Evolutionary conservation across 2,888 invertebrate species (phyloP).

Genomic region (Rhopalosiphum nymphaeae): DNA sequence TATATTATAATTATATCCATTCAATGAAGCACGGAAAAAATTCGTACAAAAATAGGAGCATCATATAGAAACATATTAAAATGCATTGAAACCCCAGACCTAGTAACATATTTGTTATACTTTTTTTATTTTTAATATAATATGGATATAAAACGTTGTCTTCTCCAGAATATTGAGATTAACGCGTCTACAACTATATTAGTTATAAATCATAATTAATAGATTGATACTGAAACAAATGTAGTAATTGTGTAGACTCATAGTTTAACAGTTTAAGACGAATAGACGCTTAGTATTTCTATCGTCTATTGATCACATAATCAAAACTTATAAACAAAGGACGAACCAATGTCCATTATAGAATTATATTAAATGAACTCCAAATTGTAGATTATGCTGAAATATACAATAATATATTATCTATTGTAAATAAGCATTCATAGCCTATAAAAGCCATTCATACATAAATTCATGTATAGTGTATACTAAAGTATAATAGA

Average conservation of each 20-base stretch:
- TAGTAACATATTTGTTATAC: too few relatives aligned
- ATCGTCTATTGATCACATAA: neutral
- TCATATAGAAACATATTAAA: too few relatives aligned
- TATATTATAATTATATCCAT: too few relatives aligned
- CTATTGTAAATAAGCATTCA: neutral
- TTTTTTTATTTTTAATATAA: too few relatives aligned
- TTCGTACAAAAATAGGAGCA: neutral
- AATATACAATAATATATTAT: neutral
- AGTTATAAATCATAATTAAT: too few relatives aligned
- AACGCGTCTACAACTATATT: too few relatives aligned
- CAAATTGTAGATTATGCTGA: neutral
- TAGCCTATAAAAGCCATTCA: neutral
- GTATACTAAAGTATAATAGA: neutral
- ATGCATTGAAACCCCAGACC: neutral
- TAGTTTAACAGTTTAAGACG: neutral
- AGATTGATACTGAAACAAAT: neutral
- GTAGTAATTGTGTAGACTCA: neutral
- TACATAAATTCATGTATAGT: neutral
- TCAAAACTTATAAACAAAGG: neutral
- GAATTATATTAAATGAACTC: neutral
- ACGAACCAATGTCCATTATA: neutral
- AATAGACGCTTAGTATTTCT: neutral
- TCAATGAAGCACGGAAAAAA: neutral
- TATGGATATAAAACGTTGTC: too few relatives aligned
- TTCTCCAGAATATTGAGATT: too few relatives aligned